phyloP scores from a whole-genome alignment of 2,888 invertebrate species.

The Lithophane semibrunnea region DNA sequence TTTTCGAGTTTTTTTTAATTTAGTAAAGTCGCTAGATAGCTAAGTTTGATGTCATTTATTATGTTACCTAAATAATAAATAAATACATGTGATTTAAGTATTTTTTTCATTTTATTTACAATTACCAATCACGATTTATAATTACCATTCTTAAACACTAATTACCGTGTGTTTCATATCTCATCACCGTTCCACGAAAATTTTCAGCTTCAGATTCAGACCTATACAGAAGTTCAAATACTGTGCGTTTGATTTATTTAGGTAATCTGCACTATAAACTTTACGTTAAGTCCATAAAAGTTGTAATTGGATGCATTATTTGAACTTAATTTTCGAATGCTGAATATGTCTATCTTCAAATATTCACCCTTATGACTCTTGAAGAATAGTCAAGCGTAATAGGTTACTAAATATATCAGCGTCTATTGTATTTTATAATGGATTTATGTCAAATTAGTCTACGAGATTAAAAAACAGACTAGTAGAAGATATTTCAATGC shows the following conservation, averaged over 20 bases:
- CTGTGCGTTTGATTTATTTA: conserved; percentile 3
- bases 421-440: no score
- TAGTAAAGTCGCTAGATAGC: background rate
- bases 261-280: background rate
- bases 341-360: background rate
- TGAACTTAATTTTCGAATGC: conserved; percentile 5
- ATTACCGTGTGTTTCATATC: conserved; percentile 1
- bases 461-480: no score
- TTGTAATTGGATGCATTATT: conserved; percentile 1
- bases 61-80: background rate
- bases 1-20: background rate
- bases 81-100: background rate
- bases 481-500: no score
- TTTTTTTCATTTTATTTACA: background rate
- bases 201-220: background rate
- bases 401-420: no score
- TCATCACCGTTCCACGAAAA: conserved; percentile 6
- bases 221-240: background rate
- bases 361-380: no score
- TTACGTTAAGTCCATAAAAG: conserved; percentile 13
- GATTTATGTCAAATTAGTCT: no score
- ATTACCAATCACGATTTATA: conserved; percentile 7
- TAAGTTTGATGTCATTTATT: background rate
- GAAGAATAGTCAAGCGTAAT: no score
- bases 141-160: conserved; percentile 1